phyloP scores from a whole-genome alignment of 2,113 vertebrate species.

The Solea senegalensis region DNA sequence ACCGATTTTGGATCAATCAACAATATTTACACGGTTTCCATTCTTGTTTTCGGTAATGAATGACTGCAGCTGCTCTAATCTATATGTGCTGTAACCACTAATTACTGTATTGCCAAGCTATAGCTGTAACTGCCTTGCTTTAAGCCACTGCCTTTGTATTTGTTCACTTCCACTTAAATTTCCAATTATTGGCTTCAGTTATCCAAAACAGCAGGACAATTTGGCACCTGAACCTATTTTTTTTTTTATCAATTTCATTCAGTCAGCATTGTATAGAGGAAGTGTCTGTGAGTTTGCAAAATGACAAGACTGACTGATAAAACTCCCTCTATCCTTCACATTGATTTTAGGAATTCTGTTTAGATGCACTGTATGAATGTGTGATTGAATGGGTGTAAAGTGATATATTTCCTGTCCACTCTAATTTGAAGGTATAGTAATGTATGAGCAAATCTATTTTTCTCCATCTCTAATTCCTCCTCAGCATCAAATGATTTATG shows the following conservation, averaged over 20 bases:
- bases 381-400: no score
- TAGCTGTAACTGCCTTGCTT: not conserved
- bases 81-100: not conserved
- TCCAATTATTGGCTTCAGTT: conserved; percentile 12
- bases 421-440: not conserved
- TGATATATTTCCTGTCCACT: not conserved
- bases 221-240: not conserved
- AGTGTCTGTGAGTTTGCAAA: not conserved
- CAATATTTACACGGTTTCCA: not conserved
- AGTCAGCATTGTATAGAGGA: conserved; percentile 6
- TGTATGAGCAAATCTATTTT: not conserved
- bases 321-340: not conserved
- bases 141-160: not conserved
- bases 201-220: conserved; percentile 10
- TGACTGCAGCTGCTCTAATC: not conserved
- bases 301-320: not conserved
- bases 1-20: no score
- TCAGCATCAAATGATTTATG: no score
- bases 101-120: not conserved
- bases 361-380: not conserved
- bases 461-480: no score
- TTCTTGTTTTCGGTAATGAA: not conserved
- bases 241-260: not conserved
- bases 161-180: conserved; percentile 2
- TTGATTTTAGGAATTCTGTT: not conserved